Base-by-base conservation (phyloP, 2,888 invertebrate species). In the Kryphioiulus occultus region DNA sequence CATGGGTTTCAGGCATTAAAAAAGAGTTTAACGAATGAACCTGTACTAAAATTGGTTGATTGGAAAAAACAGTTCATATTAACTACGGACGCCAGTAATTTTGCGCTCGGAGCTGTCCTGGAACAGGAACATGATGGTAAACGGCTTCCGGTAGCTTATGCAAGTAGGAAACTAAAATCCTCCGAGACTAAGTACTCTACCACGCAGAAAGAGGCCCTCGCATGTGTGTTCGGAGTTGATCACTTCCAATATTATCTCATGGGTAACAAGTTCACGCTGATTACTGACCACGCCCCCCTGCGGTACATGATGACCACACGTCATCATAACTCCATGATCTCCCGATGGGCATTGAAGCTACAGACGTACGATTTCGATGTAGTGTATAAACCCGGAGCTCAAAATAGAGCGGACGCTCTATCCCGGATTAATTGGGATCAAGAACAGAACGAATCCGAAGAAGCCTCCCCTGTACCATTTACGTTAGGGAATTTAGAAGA, bases 151-250 rank as follows among this genome's bases (percentile, higher is more conserved):
- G 19, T 86, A 32, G 32, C 86, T 3, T 86, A 59, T 86, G 86
- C n/a, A 12, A 86, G 78, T 32, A 12, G 85, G 3, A 87, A 87
- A 53, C 22, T 87, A 1, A 85, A 32, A 17, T 5, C 85, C 0
- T 39, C 87, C 3, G 85, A 87, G 26, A 12, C 7, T 0, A 87
- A 87, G 5, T 87, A 87, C 22, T 53, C 87, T 0, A 84, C 84
- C 39, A 85, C 30, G 3, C 35, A 85, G 35, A 87, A 85, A 30
- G 87, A 87, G 17, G 53, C 85, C 0, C 22, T 87, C 3, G 87
- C 85, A 12, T 86, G 86, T 5, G 30, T 86, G 10, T 86, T 68
- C 78, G 86, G 68, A n/a, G 68, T 86, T 0, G n/a, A 4, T 0
- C 78, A 86, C 32, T 86, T 86, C n/a, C 39, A 26, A 12, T 85